Base-by-base conservation (phyloP, 53 echinoderm and acorn worm species). In the Apostichopus leukothele region DNA sequence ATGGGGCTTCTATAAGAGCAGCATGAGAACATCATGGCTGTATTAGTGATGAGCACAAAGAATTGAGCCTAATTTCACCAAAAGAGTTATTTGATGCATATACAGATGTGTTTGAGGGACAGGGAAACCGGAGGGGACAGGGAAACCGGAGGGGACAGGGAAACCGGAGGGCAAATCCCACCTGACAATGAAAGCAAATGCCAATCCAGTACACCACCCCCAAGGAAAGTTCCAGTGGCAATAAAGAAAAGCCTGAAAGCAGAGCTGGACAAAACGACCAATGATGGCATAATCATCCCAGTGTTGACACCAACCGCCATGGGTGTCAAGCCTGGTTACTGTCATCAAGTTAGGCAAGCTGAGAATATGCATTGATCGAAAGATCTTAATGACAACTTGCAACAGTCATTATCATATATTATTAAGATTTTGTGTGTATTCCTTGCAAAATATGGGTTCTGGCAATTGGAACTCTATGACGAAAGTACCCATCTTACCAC, bases 211-310 rank as follows among this genome's bases (percentile, higher is more conserved):
- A 0, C 53, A 89, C 21, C 91, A 55, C 91, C 91, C 18, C 91
- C 93, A 83, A 51, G 93, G 19, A 67, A 83, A 60, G 91, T 87
- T 4, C 76, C 89, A 50, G 83, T 87, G n/a, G 93, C 91, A 1
- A 14, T 93, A 53, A 89, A 87, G 26, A 26, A 78, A 5, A 92
- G 87, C 50, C 66, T 92, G 25, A 25, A 25, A 25, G 25, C 25
- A 0, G 10, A 94, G 53, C 57, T 89, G 60, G 91, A 93, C 19
- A 14, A 63, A 68, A 67, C 27, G 27, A 27, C 27, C 27, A 27
- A 27, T 12, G 53, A 83, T 27, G 84, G 76, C 81, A 89, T 76
- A 57, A 57, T 91, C 0, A 84, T 75, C 8, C n/a, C 14, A 76
- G 84, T 91, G 27, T 27, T 27, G 27, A 27, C 27, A 27, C 27